Evolutionary conservation across 2,888 invertebrate species (phyloP).

Genomic region (Lepidocyrtinus sp.): DNA sequence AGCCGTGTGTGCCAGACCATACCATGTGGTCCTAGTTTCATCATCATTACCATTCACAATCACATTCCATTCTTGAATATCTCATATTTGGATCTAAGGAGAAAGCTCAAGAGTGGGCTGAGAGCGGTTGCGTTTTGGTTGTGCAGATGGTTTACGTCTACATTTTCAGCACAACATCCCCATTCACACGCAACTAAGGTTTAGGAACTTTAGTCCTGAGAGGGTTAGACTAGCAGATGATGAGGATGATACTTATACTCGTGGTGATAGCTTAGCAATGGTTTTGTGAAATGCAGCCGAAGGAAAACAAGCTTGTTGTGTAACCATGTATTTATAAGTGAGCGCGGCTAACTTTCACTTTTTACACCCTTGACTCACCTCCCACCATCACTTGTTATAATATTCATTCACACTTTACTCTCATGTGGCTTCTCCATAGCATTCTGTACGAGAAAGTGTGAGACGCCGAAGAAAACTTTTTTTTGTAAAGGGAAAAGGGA

Average conservation of each 20-base stretch:
- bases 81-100: slow-evolving; percentile 4
- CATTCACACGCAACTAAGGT: not conserved
- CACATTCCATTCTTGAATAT: not conserved
- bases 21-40: not conserved
- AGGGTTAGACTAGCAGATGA: no score
- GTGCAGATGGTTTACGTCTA: not conserved
- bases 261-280: no score
- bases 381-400: slow-evolving; percentile 25
- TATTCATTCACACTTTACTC: slow-evolving; percentile 49
- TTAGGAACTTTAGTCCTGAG: not conserved
- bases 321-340: no score
- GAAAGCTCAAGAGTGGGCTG: not conserved
- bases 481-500: not conserved
- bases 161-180: not conserved
- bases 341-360: slow-evolving; percentile 27
- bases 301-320: no score
- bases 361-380: slow-evolving; percentile 45
- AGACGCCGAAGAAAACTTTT: not conserved
- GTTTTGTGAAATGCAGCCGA: slow-evolving; percentile 1
- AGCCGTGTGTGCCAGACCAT: not conserved
- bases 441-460: no score
- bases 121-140: not conserved
- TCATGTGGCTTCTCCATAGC: slow-evolving; percentile 26
- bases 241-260: no score
- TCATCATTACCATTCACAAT: slow-evolving; percentile 10